Evolutionary conservation across 2,888 invertebrate genomes (phyloP).

Genomic region (Brachylomia viminalis): DNA sequence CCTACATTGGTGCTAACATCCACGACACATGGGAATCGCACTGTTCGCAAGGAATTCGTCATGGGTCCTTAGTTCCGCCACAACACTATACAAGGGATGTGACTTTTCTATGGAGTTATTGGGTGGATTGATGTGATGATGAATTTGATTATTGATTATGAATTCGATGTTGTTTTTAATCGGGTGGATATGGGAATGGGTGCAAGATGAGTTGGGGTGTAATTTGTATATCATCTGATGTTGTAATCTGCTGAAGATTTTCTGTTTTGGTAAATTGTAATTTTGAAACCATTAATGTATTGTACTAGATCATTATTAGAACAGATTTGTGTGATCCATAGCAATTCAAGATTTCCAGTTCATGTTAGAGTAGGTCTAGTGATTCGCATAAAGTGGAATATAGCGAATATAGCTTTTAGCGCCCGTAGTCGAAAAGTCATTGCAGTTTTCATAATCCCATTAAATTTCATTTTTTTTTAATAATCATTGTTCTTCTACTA

Average conservation of each 20-base stretch:
- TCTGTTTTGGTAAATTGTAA: neutral
- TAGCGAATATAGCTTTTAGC: neutral
- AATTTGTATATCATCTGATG: neutral
- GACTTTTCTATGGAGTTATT: constrained; percentile 49
- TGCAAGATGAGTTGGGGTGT: neutral
- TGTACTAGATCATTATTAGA: neutral
- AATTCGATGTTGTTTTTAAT: constrained; percentile 23
- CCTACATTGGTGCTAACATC: constrained; percentile 69
- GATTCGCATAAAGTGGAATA: neutral
- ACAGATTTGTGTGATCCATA: neutral
- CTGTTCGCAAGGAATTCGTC: constrained; percentile 82
- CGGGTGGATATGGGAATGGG: constrained; percentile 20
- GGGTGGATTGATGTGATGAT: constrained; percentile 54
- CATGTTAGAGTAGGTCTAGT: neutral
- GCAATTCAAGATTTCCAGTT: no score
- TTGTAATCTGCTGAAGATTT: neutral
- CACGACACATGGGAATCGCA: constrained; percentile 81
- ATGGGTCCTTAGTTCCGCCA: constrained; percentile 77
- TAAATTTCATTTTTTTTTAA: no score
- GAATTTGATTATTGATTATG: constrained; percentile 55
- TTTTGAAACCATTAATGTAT: neutral
- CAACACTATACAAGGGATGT: constrained; percentile 39
- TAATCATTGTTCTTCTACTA: no score
- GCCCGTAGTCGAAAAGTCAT: neutral
- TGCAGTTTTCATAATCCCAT: no score